Conservation (phyloP, 2,797 vertebrate species). For the Anableps anableps region DNA sequence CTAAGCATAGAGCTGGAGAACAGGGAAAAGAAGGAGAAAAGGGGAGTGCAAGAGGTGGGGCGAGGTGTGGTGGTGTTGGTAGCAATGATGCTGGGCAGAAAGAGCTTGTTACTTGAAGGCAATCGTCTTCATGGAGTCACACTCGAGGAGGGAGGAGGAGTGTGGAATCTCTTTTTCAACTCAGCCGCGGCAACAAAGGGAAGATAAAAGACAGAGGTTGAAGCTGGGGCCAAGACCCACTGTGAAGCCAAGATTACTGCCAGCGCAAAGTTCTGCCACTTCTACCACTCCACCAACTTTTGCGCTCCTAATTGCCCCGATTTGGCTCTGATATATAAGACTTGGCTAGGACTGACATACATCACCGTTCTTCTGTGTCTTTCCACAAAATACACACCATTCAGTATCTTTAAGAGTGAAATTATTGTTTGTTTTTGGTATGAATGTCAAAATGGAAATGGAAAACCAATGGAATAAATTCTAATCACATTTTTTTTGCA, state of each 20-base stretch:
- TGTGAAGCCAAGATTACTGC: slow-evolving; percentile 89
- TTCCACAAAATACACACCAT: slow-evolving; percentile 4
- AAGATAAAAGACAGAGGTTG: slow-evolving; percentile 95
- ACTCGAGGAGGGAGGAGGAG: slow-evolving; percentile 79
- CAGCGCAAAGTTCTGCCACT: slow-evolving; percentile 71
- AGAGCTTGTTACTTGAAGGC: slow-evolving; percentile 88
- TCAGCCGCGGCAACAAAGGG: slow-evolving; percentile 89
- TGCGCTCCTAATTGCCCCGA: slow-evolving; percentile 69
- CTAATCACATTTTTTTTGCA: too few species aligned
- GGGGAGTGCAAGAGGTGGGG: slow-evolving; percentile 57
- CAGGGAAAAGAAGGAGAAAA: slow-evolving; percentile 54
- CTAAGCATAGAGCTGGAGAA: slow-evolving; percentile 94
- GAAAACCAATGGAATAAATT: too few species aligned
- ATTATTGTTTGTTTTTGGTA: neutral
- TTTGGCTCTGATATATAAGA: slow-evolving; percentile 61
- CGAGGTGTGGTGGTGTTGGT: slow-evolving; percentile 54
- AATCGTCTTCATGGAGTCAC: slow-evolving; percentile 93
- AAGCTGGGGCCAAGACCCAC: slow-evolving; percentile 89
- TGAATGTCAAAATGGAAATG: neutral
- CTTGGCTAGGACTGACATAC: slow-evolving; percentile 20
- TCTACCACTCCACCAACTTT: slow-evolving; percentile 69
- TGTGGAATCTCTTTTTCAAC: slow-evolving; percentile 85
- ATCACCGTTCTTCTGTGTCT: neutral
- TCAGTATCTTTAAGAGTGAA: neutral
- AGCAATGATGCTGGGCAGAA: slow-evolving; percentile 56